phyloP scores from a whole-genome alignment of 2,888 invertebrate species.

The Drosophila mercatorum region DNA sequence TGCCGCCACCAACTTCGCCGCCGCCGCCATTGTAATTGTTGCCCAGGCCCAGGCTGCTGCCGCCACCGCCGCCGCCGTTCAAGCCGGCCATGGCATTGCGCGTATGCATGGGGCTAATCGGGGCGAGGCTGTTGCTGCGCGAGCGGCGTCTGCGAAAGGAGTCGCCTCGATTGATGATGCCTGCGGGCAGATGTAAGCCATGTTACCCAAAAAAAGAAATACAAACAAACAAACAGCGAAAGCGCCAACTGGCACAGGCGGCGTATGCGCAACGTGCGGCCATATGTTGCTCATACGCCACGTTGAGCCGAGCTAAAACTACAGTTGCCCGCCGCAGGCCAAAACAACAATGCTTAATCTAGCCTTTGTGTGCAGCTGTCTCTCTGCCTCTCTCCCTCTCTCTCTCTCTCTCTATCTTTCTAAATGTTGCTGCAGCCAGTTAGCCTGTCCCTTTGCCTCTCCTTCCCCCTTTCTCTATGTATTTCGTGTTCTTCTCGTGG shows the following conservation, averaged over 20 bases:
- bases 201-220: neutral
- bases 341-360: constrained; percentile 64
- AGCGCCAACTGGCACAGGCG: constrained; percentile 14
- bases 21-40: constrained; percentile 60
- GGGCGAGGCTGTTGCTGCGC: constrained; percentile 92
- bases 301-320: constrained; percentile 49
- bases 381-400: neutral
- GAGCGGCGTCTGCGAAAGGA: constrained; percentile 94
- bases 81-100: constrained; percentile 71
- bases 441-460: neutral
- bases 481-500: constrained; percentile 13
- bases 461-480: neutral
- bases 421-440: constrained; percentile 1
- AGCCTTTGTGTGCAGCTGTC: constrained; percentile 50
- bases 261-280: constrained; percentile 51
- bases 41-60: constrained; percentile 65
- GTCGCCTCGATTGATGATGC: constrained; percentile 97
- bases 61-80: constrained; percentile 50
- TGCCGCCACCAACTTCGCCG: constrained; percentile 58
- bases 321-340: constrained; percentile 49
- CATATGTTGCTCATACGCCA: constrained; percentile 61
- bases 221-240: neutral
- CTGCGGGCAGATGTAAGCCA: constrained; percentile 85
- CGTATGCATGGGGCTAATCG: constrained; percentile 86
- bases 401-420: neutral